A percentile compares a stretch with the other conserved stretches of the same genome.
Evolutionary conservation across 2,797 vertebrate genomes (phyloP).

Genomic region (Borostomias antarcticus): DNA sequence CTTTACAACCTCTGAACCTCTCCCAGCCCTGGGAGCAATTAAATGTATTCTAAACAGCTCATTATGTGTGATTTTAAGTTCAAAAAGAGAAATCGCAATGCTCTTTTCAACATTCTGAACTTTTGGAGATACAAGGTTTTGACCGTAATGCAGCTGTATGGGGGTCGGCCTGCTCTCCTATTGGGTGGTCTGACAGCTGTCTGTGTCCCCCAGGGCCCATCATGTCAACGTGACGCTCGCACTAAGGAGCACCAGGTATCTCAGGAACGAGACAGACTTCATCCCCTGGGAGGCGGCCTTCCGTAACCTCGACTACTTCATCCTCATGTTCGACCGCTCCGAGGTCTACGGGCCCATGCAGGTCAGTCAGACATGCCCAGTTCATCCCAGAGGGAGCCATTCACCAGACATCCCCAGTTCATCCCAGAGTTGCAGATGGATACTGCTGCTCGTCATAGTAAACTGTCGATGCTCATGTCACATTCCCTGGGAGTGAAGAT

Average conservation of each 20-base stretch:
- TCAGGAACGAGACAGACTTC: constrained; percentile 61
- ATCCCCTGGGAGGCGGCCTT: constrained; percentile 72
- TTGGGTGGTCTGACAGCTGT: neutral
- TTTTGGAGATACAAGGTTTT: too few relatives aligned
- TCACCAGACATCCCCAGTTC: neutral
- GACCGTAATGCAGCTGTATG: too few relatives aligned
- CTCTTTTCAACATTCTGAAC: too few relatives aligned
- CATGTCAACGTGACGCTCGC: constrained; percentile 67
- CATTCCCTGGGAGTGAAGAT: neutral
- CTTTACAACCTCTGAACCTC: too few relatives aligned
- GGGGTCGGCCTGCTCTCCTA: too few relatives aligned
- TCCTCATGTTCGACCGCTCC: constrained; percentile 79
- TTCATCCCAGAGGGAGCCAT: neutral
- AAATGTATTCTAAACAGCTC: too few relatives aligned
- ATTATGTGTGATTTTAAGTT: too few relatives aligned
- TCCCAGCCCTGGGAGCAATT: too few relatives aligned
- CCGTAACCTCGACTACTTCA: constrained; percentile 67
- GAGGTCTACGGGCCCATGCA: constrained; percentile 77
- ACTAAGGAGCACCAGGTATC: constrained; percentile 73
- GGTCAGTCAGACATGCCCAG: constrained; percentile 45
- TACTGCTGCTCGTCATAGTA: neutral
- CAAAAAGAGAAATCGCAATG: too few relatives aligned
- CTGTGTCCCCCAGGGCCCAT: constrained; percentile 61
- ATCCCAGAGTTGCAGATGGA: neutral
- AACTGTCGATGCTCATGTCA: too few relatives aligned